These are phyloP conservation scores for Myoxocephalus aenaeus DNA, from an alignment of 2,797 vertebrate species.

Conservation along the genomic window DNA sequence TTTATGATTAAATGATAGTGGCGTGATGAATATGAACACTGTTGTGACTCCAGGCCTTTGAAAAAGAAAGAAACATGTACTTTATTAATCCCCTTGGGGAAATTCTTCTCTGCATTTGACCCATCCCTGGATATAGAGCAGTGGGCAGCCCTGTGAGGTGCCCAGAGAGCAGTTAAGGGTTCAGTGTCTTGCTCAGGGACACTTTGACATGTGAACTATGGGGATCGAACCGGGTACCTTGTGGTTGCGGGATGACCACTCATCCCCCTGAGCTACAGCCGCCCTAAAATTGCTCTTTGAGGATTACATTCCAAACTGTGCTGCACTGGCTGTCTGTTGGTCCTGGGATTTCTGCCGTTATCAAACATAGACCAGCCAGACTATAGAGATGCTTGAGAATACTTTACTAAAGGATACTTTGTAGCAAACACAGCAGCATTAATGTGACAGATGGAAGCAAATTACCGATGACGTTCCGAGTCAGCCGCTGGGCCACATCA, in stretches of 20 bases:
- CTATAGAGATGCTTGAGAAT: conserved; percentile 4
- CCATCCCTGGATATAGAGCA: too few species aligned
- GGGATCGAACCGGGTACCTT: too few species aligned
- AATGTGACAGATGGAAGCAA: conserved; percentile 18
- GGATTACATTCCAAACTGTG: conserved; percentile 4
- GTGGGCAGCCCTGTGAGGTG: too few species aligned
- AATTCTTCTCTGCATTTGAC: too few species aligned
- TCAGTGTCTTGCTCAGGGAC: too few species aligned
- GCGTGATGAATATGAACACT: conserved; percentile 17
- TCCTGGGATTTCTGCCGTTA: conserved; percentile 30
- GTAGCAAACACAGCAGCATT: conserved; percentile 3
- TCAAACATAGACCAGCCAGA: conserved; percentile 20
- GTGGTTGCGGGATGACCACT: too few species aligned
- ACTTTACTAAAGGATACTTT: neutral
- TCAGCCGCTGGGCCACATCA: neutral
- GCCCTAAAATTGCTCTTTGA: too few species aligned
- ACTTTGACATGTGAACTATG: too few species aligned
- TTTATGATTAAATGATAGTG: conserved; percentile 9
- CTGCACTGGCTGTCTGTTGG: neutral
- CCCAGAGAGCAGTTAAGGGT: too few species aligned
- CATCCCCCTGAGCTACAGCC: too few species aligned
- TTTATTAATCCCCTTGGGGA: too few species aligned
- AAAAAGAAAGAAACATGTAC: too few species aligned
- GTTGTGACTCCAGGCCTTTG: neutral
- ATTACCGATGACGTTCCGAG: conserved; percentile 19